phyloP scores from a whole-genome alignment of 2,797 vertebrate species.

The Okamejei kenojei region DNA sequence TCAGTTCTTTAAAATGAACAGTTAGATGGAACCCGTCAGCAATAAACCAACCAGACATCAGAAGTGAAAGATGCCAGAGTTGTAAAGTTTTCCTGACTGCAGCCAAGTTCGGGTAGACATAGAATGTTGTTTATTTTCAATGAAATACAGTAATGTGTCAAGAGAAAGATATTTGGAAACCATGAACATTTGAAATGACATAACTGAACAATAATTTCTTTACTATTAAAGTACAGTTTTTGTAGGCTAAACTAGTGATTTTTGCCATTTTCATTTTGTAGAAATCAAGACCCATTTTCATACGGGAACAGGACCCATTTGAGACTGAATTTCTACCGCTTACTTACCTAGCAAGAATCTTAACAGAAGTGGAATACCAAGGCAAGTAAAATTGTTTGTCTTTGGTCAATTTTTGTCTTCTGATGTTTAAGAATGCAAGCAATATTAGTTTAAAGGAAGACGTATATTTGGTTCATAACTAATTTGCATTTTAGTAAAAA shows the following conservation, averaged over 20 bases:
- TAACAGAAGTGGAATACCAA: constrained; percentile 61
- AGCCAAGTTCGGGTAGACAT: not conserved
- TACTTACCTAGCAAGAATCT: constrained; percentile 64
- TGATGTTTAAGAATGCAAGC: not conserved
- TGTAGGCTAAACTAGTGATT: not conserved
- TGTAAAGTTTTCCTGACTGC: not conserved
- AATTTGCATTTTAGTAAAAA: not conserved
- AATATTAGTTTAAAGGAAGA: not conserved
- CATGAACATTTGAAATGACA: not conserved
- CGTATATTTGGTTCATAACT: not conserved
- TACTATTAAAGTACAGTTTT: not conserved
- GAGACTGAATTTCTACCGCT: constrained; percentile 64
- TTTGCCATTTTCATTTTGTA: not conserved
- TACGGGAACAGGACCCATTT: constrained; percentile 46
- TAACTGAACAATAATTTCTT: not conserved
- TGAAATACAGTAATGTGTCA: not conserved
- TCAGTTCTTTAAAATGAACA: not conserved
- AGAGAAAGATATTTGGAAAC: not conserved
- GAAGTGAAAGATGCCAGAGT: not conserved
- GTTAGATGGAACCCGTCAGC: not conserved
- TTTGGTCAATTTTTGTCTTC: not conserved
- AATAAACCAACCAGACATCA: too few species aligned
- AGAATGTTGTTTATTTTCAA: not conserved
- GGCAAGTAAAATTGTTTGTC: constrained; percentile 47
- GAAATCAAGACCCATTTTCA: constrained; percentile 37